Percentiles rank a stretch among this genome's conserved stretches.
These are phyloP conservation scores for Folsomia candida DNA, from an alignment of 2,888 invertebrate genomes.

Conservation along the genomic window DNA sequence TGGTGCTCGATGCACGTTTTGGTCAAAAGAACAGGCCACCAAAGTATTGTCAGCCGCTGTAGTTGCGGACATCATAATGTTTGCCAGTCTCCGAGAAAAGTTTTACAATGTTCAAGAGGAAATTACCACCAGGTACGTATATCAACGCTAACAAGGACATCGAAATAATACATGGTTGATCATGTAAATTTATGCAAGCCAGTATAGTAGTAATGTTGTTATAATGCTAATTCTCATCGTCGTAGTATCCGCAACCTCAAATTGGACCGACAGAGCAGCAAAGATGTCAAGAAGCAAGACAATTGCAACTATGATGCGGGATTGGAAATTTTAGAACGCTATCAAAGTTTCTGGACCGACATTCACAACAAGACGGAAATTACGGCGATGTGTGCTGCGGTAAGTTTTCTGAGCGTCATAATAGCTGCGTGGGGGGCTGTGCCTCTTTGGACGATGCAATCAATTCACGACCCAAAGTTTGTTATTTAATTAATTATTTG, in stretches of 20 bases:
- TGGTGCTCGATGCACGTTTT: background rate
- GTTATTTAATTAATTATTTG: background rate
- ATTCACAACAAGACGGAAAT: slow-evolving; percentile 67
- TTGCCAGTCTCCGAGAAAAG: slow-evolving; percentile 58
- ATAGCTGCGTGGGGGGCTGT: no score
- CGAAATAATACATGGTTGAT: background rate
- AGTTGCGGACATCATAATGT: no score
- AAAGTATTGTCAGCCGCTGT: no score
- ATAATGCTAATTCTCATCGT: no score
- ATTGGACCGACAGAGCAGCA: slow-evolving; percentile 41
- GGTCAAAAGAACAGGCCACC: background rate
- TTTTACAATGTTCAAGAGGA: slow-evolving; percentile 58
- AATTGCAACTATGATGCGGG: slow-evolving; percentile 64
- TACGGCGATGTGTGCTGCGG: slow-evolving; percentile 62
- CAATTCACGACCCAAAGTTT: background rate
- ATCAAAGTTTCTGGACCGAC: slow-evolving; percentile 70
- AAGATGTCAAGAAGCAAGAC: slow-evolving; percentile 27
- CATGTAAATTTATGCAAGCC: no score
- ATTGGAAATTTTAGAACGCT: slow-evolving; percentile 66
- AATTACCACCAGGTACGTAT: slow-evolving; percentile 53
- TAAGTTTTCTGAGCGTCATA: no score
- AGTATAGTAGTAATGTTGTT: background rate
- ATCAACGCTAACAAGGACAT: background rate
- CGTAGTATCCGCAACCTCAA: slow-evolving; percentile 46
- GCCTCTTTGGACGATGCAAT: no score